These are phyloP conservation scores for Galeopterus variegatus DNA, from an alignment of 2,113 vertebrate genomes.

Conservation along the genomic window DNA sequence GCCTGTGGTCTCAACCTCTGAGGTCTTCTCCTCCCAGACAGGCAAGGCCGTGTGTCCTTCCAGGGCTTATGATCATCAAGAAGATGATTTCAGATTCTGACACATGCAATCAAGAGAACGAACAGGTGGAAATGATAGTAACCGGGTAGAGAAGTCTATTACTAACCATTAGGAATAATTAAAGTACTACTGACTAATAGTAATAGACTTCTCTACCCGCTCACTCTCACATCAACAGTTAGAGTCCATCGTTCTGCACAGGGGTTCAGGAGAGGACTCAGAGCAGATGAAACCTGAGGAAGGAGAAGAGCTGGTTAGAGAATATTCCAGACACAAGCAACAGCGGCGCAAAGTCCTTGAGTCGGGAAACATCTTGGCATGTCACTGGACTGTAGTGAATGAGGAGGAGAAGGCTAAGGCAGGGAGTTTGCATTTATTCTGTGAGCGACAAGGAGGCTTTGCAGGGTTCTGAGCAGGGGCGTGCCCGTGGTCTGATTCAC, in stretches of 20 bases:
- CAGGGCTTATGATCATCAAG: neutral
- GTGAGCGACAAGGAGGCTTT: neutral
- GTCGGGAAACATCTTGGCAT: neutral
- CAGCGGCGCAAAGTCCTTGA: neutral
- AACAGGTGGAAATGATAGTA: neutral
- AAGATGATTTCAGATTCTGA: neutral
- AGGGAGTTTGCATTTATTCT: neutral
- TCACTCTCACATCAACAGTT: too few species aligned
- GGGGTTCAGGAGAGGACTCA: neutral
- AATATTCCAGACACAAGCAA: neutral
- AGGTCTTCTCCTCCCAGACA: neutral
- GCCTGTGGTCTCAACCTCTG: neutral
- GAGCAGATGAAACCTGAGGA: neutral
- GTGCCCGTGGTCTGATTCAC: fast-evolving
- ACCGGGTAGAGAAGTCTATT: too few species aligned
- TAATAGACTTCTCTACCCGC: too few species aligned
- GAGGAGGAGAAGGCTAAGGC: neutral
- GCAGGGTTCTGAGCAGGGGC: neutral
- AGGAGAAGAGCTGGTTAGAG: neutral
- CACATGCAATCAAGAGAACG: neutral
- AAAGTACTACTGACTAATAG: neutral
- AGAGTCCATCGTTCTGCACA: neutral
- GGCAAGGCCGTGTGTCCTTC: neutral
- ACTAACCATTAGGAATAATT: too few species aligned
- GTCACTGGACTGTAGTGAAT: neutral